Percentiles rank a stretch among this genome's conserved stretches.
These are phyloP conservation scores for Phyllotreta cruciferae DNA, from an alignment of 2,888 invertebrate species.

Conservation along the genomic window DNA sequence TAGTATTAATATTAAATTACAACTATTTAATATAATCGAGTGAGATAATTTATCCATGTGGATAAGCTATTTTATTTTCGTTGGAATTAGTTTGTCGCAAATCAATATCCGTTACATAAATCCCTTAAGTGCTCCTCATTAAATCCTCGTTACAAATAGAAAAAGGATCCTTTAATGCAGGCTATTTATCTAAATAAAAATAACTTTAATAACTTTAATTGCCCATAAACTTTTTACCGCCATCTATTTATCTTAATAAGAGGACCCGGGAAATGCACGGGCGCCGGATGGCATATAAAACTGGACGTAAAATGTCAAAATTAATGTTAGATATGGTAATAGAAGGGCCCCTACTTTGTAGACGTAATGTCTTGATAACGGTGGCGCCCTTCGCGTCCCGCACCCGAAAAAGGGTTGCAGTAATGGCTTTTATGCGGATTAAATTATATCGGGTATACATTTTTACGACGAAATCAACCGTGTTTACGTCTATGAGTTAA, in stretches of 20 bases:
- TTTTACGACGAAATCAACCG: slow-evolving; percentile 10
- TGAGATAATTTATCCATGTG: too few relatives aligned
- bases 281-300: slow-evolving; percentile 29
- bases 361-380: slow-evolving; percentile 22
- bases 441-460: slow-evolving; percentile 3
- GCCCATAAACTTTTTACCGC: slow-evolving; percentile 33
- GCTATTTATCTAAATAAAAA: slow-evolving; percentile 15
- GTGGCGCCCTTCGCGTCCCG: slow-evolving; percentile 6
- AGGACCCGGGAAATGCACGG: slow-evolving; percentile 13
- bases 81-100: too few relatives aligned
- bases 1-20: too few relatives aligned
- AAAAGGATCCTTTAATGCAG: too few relatives aligned
- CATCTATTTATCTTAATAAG: slow-evolving; percentile 32
- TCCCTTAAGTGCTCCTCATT: too few relatives aligned
- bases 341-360: slow-evolving; percentile 19
- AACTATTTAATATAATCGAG: too few relatives aligned
- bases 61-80: too few relatives aligned
- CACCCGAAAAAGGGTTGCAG: slow-evolving; percentile 13
- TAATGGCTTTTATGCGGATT: slow-evolving; percentile 15
- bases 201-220: slow-evolving; percentile 32
- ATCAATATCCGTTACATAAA: too few relatives aligned
- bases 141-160: too few relatives aligned
- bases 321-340: slow-evolving; percentile 30
- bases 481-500: too few relatives aligned
- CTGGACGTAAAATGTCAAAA: slow-evolving; percentile 30